Percentiles rank a stretch among this genome's conserved stretches.
Conservation (phyloP, 2,797 vertebrate genomes). For the Gambelia wislizenii region DNA sequence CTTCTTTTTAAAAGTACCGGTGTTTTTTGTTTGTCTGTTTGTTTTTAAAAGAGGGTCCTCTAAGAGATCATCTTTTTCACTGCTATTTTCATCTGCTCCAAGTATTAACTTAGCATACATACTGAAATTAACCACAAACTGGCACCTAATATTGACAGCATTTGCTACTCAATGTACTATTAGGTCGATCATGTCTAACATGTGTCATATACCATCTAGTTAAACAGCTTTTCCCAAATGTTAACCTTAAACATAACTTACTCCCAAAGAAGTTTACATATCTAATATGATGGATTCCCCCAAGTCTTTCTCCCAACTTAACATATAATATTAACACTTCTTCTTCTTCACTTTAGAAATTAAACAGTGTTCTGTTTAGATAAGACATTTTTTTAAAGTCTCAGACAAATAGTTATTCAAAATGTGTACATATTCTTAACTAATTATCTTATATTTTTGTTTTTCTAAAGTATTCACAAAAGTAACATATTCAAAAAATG, state of each 20-base stretch:
- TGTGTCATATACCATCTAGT: not conserved
- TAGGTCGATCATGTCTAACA: not conserved
- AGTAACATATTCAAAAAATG: not conserved
- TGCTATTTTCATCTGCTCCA: not conserved
- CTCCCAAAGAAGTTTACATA: not conserved
- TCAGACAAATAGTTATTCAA: not conserved
- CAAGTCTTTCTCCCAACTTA: not conserved
- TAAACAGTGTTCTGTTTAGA: not conserved
- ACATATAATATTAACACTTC: not conserved
- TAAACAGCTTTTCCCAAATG: not conserved
- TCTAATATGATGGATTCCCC: not conserved
- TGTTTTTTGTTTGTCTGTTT: too few species aligned
- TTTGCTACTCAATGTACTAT: not conserved
- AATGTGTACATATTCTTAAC: too few species aligned
- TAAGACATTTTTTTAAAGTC: not conserved
- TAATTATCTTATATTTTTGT: not conserved
- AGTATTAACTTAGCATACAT: not conserved
- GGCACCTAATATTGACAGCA: not conserved
- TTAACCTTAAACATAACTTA: not conserved
- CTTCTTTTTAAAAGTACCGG: not conserved
- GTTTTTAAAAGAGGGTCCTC: not conserved
- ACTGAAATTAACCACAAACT: not conserved
- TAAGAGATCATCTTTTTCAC: not conserved
- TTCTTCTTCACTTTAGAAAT: not conserved
- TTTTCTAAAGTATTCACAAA: not conserved